Conservation (phyloP, 2,888 invertebrate species). For the Hydriomena furcata region DNA sequence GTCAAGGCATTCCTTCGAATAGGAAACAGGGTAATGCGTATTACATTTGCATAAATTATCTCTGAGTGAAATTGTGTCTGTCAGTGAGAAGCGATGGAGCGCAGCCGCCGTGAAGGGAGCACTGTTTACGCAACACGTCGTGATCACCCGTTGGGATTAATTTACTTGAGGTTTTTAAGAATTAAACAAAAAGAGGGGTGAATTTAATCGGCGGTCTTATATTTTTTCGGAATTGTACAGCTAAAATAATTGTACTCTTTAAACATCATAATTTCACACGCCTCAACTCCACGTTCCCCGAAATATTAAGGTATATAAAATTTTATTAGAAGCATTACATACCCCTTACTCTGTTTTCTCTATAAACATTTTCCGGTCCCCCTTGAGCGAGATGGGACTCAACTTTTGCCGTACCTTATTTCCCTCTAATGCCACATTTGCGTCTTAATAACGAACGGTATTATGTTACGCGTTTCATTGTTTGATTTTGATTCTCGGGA, state of each 20-base stretch:
- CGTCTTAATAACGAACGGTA: slow-evolving; percentile 77
- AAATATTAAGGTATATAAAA: slow-evolving; percentile 82
- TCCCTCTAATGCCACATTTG: slow-evolving; percentile 77
- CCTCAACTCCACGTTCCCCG: slow-evolving; percentile 76
- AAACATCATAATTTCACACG: slow-evolving; percentile 71
- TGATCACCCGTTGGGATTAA: slow-evolving; percentile 64
- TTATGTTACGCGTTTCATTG: slow-evolving; percentile 72
- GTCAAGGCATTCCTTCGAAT: slow-evolving; percentile 61
- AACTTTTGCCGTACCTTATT: slow-evolving; percentile 63
- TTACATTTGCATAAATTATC: slow-evolving; percentile 81
- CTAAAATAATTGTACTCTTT: slow-evolving; percentile 31
- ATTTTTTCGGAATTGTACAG: slow-evolving; percentile 9
- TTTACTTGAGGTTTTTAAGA: slow-evolving; percentile 59
- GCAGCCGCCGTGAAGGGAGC: slow-evolving; percentile 50
- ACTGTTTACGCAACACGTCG: slow-evolving; percentile 67
- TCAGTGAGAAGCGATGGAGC: slow-evolving; percentile 46
- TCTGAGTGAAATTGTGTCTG: slow-evolving; percentile 61
- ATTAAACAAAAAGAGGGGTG: slow-evolving; percentile 40
- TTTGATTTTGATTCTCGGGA: slow-evolving; percentile 76
- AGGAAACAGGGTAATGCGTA: slow-evolving; percentile 74
- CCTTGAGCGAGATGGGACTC: slow-evolving; percentile 45
- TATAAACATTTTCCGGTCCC: slow-evolving; percentile 72
- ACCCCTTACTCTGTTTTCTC: slow-evolving; percentile 69
- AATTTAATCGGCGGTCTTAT: slow-evolving; percentile 37
- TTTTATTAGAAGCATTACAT: slow-evolving; percentile 79